Conservation (phyloP, 2,888 invertebrate species). For the Leucophenga montana region DNA sequence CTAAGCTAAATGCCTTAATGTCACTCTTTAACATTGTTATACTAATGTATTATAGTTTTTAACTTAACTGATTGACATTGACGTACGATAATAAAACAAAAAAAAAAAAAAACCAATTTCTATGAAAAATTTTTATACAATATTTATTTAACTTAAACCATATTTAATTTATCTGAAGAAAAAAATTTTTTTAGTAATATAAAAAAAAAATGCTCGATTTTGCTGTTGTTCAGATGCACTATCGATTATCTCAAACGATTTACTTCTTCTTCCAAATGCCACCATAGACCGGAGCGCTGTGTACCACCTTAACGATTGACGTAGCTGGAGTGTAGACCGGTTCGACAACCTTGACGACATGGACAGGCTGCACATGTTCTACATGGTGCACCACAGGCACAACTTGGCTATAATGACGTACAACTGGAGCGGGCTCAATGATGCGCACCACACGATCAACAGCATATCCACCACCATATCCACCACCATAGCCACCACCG, state of each 20-base stretch:
- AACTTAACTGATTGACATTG: no score
- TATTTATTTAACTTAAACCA: conserved; percentile 9
- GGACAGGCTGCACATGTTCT: conserved; percentile 15
- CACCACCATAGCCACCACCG: neutral
- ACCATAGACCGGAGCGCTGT: conserved; percentile 54
- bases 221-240: conserved; percentile 15
- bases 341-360: conserved; percentile 37
- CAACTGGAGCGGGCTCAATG: conserved; percentile 40
- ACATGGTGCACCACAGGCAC: conserved; percentile 17
- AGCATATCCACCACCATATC: neutral
- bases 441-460: conserved; percentile 28
- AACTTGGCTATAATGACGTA: conserved; percentile 18
- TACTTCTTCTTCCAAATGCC: conserved; percentile 53
- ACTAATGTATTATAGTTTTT: no score
- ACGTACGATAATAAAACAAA: no score
- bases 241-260: conserved; percentile 19
- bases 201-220: conserved; percentile 32
- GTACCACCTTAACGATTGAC: conserved; percentile 40
- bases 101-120: no score
- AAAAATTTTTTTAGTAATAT: conserved; percentile 17
- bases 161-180: neutral
- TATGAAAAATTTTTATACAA: no score
- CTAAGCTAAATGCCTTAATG: no score
- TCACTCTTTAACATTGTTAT: no score
- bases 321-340: conserved; percentile 20